Base-by-base conservation (phyloP, 2,888 invertebrate genomes). In the Scrobipalpa atriplicella region DNA sequence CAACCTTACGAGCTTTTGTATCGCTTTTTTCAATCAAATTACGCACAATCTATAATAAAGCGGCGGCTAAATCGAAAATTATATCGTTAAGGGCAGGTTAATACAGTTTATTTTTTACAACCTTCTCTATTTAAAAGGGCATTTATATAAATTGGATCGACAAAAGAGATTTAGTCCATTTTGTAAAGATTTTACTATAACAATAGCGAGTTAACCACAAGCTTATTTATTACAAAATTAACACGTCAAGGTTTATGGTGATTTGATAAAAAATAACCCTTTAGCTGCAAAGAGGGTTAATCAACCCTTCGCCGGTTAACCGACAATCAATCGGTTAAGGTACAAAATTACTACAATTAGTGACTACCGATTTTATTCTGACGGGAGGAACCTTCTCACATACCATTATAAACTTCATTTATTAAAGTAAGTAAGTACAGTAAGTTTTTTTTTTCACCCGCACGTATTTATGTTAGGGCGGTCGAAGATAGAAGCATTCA, bases 151-250 rank as follows among this genome's bases (percentile, higher is more conserved):
- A 68, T 68, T 66, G 67, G 66, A 16, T 41, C 21, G 36, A 62
- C 66, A 71, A 68, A 67, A 61, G 43, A 39, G 66, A 60, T 69
- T 68, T 62, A 63, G 63, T 52, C 66, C 66, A 61, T 60, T 56
- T 68, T 21, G 47, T 60, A 38, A 58, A 62, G 19, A 29, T 10
- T 51, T 43, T 58, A 2, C 19, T 29, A 60, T 56, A 66, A 62
- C 67, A 69, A 67, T 66, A 58, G 67, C 68, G 70, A 60, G 70
- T 70, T 70, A 70, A 70, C 72, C 71, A 69, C 73, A 73, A 73
- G 69, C 78, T 83, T 79, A 85, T 87, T 87, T 82, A 85, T 83
- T 77, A 83, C 79, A 68, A 79, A 84, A 90, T 90, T 87, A 89
- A 89, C 87, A 86, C 90, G 85, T 90, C 87, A 87, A 79, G 84